Evolutionary conservation across 1,140 invertebrate genomes (phyloP).

Genomic region (Musca vetustissima): DNA sequence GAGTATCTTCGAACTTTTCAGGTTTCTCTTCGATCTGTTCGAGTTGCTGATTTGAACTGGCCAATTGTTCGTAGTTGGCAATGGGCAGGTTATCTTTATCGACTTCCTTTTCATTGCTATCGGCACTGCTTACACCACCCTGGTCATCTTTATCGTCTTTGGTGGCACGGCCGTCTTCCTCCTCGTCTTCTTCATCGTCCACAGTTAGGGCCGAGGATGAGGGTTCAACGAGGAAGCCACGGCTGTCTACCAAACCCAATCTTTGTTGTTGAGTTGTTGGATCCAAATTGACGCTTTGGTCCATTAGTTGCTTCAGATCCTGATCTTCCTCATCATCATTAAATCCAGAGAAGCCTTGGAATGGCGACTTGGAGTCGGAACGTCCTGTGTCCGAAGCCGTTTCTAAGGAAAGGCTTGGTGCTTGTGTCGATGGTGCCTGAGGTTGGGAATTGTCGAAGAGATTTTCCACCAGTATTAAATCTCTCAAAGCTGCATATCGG

Average conservation of each 20-base stretch:
- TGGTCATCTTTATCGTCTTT: constrained; percentile 38
- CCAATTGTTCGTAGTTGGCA: constrained; percentile 49
- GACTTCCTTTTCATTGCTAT: constrained; percentile 11
- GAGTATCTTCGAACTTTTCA: constrained; percentile 21
- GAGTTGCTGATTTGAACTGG: constrained; percentile 46
- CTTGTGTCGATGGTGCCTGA: not conserved
- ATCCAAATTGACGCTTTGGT: constrained; percentile 25
- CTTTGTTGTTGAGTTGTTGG: constrained; percentile 33
- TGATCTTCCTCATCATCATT: constrained; percentile 48
- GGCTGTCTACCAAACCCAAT: constrained; percentile 43
- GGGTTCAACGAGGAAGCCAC: constrained; percentile 46
- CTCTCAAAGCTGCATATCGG: constrained; percentile 70
- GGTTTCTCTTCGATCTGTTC: constrained; percentile 35
- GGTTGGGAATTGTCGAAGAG: constrained; percentile 59
- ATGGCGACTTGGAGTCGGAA: constrained; percentile 37
- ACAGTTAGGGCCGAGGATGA: constrained; percentile 48
- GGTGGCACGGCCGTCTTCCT: constrained; percentile 48
- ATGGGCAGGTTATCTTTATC: constrained; percentile 20
- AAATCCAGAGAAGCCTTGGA: constrained; percentile 48
- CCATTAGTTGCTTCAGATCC: constrained; percentile 48
- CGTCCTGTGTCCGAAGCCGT: not conserved
- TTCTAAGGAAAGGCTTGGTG: not conserved
- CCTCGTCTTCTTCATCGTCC: constrained; percentile 49
- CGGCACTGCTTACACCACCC: constrained; percentile 31
- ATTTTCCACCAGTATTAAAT: constrained; percentile 67